phyloP scores from a whole-genome alignment of 2,113 vertebrate genomes.

The Siniperca chuatsi region DNA sequence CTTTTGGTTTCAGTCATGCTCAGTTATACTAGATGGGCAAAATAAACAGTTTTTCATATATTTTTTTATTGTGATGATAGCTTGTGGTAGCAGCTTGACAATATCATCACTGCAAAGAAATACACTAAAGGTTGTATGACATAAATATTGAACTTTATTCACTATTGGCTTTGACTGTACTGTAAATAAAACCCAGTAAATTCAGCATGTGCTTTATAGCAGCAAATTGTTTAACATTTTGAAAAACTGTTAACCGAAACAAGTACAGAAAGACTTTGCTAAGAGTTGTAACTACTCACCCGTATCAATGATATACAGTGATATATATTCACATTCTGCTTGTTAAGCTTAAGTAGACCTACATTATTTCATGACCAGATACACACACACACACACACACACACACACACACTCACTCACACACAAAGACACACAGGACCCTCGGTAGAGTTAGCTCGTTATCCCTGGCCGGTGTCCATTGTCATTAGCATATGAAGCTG shows the following conservation, averaged over 20 bases:
- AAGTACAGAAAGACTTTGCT: neutral
- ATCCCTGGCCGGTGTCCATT: conserved; percentile 48
- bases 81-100: neutral
- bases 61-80: neutral
- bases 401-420: neutral
- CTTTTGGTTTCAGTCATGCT: neutral
- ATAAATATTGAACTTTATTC: neutral
- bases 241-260: neutral
- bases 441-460: neutral
- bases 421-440: neutral
- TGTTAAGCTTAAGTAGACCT: too few relatives aligned
- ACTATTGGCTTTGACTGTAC: neutral
- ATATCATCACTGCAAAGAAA: neutral
- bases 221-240: neutral
- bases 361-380: neutral
- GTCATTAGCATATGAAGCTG: conserved; percentile 61
- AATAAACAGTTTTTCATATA: neutral
- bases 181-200: neutral
- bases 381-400: conserved; percentile 30
- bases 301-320: neutral
- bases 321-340: neutral
- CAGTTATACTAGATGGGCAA: neutral
- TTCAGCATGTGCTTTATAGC: neutral
- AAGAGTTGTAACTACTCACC: neutral
- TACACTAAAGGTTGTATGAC: neutral